A percentile compares a stretch with the other conserved stretches of the same genome.
phyloP scores from a whole-genome alignment of 2,888 invertebrate species.

The Trileptium ribeirensis region DNA sequence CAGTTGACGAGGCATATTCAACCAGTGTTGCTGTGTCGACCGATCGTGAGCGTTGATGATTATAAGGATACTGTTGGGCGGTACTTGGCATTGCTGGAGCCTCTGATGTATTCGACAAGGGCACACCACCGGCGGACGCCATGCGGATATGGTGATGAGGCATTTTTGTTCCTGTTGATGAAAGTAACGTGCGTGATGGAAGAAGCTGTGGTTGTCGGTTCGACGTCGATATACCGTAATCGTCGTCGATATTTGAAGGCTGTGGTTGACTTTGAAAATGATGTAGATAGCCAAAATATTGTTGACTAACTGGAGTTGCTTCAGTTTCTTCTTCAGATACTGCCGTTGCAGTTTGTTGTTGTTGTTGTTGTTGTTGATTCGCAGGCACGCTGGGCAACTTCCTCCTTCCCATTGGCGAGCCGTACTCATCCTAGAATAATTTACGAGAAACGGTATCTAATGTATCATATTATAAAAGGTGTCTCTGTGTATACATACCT shows the following conservation, averaged over 20 bases:
- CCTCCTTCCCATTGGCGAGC: slow-evolving; percentile 47
- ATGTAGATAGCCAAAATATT: neutral
- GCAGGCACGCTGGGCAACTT: slow-evolving; percentile 55
- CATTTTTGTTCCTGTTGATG: neutral
- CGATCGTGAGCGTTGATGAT: neutral
- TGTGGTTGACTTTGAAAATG: neutral
- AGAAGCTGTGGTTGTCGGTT: neutral
- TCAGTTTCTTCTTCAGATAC: too few relatives aligned
- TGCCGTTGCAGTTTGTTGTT: too few relatives aligned
- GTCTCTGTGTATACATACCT: too few relatives aligned
- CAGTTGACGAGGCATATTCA: neutral
- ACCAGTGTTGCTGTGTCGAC: neutral
- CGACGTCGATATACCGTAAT: neutral
- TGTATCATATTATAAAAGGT: too few relatives aligned
- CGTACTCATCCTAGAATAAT: slow-evolving; percentile 35
- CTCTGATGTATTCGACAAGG: neutral
- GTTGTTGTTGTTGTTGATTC: neutral
- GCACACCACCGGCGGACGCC: neutral
- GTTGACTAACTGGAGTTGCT: too few relatives aligned
- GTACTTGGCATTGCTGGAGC: neutral
- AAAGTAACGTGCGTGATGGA: too few relatives aligned
- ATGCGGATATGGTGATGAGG: neutral
- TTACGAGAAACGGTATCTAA: too few relatives aligned
- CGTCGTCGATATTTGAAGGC: too few relatives aligned
- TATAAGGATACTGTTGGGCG: neutral